These are phyloP conservation scores for Pseudococcus viburni DNA, from an alignment of 2,888 invertebrate genomes.

Conservation along the genomic window DNA sequence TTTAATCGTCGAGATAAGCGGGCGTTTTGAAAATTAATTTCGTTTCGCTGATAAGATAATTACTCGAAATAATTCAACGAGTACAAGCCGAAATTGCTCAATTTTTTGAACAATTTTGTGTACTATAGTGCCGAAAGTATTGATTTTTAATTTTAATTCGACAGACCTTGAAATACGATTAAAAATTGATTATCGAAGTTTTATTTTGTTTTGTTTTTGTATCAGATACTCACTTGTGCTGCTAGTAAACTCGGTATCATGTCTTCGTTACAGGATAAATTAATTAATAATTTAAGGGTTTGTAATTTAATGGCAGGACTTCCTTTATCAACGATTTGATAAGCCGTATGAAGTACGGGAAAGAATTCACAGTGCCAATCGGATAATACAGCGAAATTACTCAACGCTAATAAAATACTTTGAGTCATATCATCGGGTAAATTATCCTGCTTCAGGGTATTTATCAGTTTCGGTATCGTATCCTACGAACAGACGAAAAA, in stretches of 20 bases:
- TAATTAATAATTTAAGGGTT: constrained; percentile 75
- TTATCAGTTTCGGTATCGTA: constrained; percentile 73
- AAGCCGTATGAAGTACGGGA: constrained; percentile 72
- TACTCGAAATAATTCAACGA: not conserved
- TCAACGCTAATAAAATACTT: constrained; percentile 73
- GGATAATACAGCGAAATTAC: constrained; percentile 73
- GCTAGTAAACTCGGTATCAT: constrained; percentile 76
- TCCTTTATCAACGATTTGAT: constrained; percentile 72
- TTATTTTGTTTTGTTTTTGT: not conserved
- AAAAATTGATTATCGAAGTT: not conserved
- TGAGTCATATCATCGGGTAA: constrained; percentile 70
- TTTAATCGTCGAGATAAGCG: constrained; percentile 16
- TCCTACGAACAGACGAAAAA: constrained; percentile 70
- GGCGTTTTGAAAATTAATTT: not conserved
- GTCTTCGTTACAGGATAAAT: constrained; percentile 75
- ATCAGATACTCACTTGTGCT: constrained; percentile 73
- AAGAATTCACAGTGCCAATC: constrained; percentile 74
- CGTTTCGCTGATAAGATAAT: not conserved
- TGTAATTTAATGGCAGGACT: constrained; percentile 73
- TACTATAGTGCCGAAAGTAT: not conserved
- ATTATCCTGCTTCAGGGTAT: constrained; percentile 70
- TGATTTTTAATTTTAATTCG: not conserved
- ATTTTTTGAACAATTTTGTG: not conserved
- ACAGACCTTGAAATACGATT: not conserved
- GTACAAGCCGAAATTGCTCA: not conserved